Conservation (phyloP, 2,113 vertebrate genomes). For the Nothobranchius kuhntae region DNA sequence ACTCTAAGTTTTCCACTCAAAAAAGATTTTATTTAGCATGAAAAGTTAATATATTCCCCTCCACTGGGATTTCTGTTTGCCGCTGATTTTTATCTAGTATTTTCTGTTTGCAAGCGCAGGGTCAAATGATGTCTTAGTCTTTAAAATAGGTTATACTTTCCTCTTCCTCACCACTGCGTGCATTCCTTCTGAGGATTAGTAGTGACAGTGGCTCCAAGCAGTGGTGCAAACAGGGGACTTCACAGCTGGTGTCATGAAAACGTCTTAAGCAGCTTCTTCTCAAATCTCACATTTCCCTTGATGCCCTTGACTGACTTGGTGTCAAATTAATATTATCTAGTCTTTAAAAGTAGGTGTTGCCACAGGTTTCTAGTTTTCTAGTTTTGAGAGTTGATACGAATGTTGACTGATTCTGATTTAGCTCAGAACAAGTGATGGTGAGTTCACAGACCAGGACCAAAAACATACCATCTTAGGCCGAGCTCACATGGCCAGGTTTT, state of each 20-base stretch:
- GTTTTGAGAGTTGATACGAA: no score
- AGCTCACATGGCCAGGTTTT: no score
- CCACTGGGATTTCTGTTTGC: constrained; percentile 4
- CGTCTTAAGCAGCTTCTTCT: constrained; percentile 39
- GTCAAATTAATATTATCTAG: constrained; percentile 30
- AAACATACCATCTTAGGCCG: no score
- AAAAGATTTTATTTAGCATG: not conserved
- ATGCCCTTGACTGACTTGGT: constrained; percentile 57
- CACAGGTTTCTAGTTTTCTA: not conserved
- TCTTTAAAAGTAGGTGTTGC: constrained; percentile 33
- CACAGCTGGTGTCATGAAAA: constrained; percentile 25
- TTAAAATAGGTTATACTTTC: constrained; percentile 35
- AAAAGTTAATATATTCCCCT: not conserved
- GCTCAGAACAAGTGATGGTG: no score
- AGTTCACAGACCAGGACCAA: no score
- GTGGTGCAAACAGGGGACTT: constrained; percentile 17
- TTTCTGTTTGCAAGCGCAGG: constrained; percentile 5
- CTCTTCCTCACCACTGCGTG: not conserved
- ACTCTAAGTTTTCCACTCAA: no score
- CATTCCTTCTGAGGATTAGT: constrained; percentile 39
- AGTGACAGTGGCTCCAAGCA: constrained; percentile 10
- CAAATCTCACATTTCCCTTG: constrained; percentile 26
- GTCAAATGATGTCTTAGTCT: constrained; percentile 40
- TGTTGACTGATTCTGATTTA: no score
- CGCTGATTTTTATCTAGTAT: constrained; percentile 5